Percentiles rank a stretch among this genome's conserved stretches.
Conservation (phyloP, 2,113 vertebrate genomes). For the Lophotis ruficrista region DNA sequence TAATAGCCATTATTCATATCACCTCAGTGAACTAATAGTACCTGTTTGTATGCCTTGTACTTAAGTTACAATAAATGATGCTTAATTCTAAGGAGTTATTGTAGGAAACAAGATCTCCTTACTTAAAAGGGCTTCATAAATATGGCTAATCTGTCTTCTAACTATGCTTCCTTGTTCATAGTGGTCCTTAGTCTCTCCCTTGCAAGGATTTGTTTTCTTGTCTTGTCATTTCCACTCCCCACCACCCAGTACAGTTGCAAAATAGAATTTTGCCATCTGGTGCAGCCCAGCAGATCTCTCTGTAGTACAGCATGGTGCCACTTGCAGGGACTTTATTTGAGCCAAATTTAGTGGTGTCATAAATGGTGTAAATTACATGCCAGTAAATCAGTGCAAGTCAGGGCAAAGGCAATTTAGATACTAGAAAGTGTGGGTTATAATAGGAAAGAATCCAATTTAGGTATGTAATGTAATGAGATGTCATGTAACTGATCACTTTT, state of each 20-base stretch:
- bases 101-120: not conserved
- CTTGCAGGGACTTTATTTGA: not conserved
- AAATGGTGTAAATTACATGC: not conserved
- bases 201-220: not conserved
- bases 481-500: not conserved
- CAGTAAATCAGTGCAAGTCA: conserved; percentile 14
- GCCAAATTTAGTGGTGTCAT: conserved; percentile 8
- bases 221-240: not conserved
- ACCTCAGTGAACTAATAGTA: not conserved
- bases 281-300: not conserved
- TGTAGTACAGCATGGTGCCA: not conserved
- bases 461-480: not conserved
- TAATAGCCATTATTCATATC: not conserved
- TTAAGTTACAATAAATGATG: not conserved
- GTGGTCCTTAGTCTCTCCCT: not conserved
- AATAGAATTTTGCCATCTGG: conserved; percentile 16
- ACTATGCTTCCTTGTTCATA: not conserved
- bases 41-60: not conserved
- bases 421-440: not conserved
- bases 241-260: not conserved
- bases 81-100: not conserved
- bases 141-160: not conserved
- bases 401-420: not conserved
- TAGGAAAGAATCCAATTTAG: not conserved
- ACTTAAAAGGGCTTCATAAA: not conserved